Evolutionary conservation across 2,113 vertebrate species (phyloP), one percentile per base, ranked within the genome.

Genomic region (Podocnemis expansa): DNA sequence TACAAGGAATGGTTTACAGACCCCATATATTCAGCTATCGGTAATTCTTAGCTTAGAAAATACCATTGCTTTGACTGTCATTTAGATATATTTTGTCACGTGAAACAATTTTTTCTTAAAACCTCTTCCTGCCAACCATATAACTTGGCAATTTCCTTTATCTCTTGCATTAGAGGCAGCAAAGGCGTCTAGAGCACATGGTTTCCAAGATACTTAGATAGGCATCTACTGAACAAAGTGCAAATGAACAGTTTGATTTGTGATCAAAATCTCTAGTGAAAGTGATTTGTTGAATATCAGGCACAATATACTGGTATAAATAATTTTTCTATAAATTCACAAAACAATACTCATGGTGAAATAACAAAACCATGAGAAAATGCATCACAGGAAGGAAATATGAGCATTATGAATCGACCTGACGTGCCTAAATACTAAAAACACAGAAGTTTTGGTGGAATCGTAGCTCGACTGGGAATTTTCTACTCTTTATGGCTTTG

Each of bases 141-240:
- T 51, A 43, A 76, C 8, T 95, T 85, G 45, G 8, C 38, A 93
- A 92, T 14, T 92, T 88, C 11, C 78, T 16, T 89, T 79, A 91
- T 13, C 13, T 88, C 51, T 6, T 82, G 16, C 27, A 45, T 14
- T 89, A 87, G 47, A 91, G 91, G 55, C 6, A 10, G 7, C 88
- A 10, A 11, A 67, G 49, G 55, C 27, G 78, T 75, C 13, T 55
- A 27, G 22, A 78, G 22, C 47, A 1, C 79, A 51, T 6, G 0
- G n/a, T 94, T 95, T 63, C 38, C 80, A 86, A 92, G 90, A 93
- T 90, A 47, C 17, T 16, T 63, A 2, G 19, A 47, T 51, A 90
- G 78, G 52, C 1, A 84, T 43, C 3, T 49, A 11, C 31, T 84
- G 34, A 84, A 60, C 29, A 80, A 92, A 88, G 3, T 17, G 3